Conservation (phyloP, 2,113 vertebrate species). For the Cettia cetti region DNA sequence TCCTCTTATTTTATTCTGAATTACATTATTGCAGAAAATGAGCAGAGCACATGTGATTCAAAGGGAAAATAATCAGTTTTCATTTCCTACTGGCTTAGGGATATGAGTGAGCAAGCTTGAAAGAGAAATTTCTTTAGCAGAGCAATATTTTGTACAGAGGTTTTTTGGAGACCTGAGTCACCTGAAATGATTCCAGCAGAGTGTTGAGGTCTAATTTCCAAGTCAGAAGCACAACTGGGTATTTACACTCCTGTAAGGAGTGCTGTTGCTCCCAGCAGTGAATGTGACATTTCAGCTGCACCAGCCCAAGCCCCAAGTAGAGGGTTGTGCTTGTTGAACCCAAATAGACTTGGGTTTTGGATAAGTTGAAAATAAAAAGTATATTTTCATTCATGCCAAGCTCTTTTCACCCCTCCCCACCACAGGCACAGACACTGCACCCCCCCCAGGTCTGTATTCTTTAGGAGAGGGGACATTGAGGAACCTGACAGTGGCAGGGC, state of each 20-base stretch:
- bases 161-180: background rate
- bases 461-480: background rate
- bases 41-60: background rate
- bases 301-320: background rate
- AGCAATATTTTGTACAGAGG: background rate
- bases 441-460: background rate
- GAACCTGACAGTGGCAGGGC: background rate
- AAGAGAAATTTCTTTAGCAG: background rate
- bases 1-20: background rate
- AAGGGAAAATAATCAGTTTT: background rate
- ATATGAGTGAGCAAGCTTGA: background rate
- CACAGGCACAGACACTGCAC: background rate
- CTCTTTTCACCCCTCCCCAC: background rate
- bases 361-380: background rate
- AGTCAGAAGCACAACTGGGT: background rate
- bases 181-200: background rate
- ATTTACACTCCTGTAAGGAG: background rate
- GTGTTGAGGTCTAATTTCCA: background rate
- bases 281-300: background rate
- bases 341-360: background rate
- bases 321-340: background rate
- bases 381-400: background rate
- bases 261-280: background rate
- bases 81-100: background rate
- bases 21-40: constrained; percentile 4